Percentiles rank a stretch among this genome's conserved stretches.
These are phyloP conservation scores for Eurosta solidaginis DNA, from an alignment of 1,140 invertebrate genomes.

Conservation along the genomic window DNA sequence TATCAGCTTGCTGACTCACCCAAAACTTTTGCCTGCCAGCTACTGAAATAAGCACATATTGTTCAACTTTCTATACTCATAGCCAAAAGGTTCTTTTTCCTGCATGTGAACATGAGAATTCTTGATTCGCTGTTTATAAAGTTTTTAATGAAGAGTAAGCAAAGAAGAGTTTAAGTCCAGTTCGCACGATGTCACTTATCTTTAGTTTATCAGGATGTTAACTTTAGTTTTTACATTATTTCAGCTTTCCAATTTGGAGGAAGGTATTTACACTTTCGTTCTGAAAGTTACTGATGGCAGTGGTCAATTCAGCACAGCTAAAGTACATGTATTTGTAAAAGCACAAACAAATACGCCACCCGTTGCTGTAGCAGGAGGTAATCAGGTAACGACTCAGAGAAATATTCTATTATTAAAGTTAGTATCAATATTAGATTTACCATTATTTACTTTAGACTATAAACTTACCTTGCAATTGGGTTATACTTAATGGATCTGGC, in stretches of 20 bases:
- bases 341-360: conserved; percentile 85
- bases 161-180: too few relatives aligned
- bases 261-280: conserved; percentile 92
- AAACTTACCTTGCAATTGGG: conserved; percentile 78
- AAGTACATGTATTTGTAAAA: conserved; percentile 92
- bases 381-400: conserved; percentile 52
- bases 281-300: conserved; percentile 90
- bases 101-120: too few relatives aligned
- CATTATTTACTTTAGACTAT: conserved; percentile 67
- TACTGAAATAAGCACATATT: too few relatives aligned
- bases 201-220: too few relatives aligned
- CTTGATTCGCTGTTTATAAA: neutral
- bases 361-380: conserved; percentile 68
- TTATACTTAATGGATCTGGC: conserved; percentile 76
- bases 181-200: too few relatives aligned
- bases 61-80: too few relatives aligned
- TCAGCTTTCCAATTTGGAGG: conserved; percentile 83
- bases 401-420: neutral
- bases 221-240: conserved; percentile 36
- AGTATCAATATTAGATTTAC: neutral
- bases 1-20: too few relatives aligned
- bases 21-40: too few relatives aligned
- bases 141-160: neutral
- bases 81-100: too few relatives aligned
- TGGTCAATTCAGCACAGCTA: conserved; percentile 82